These are phyloP conservation scores for Pithys albifrons DNA, from an alignment of 2,113 vertebrate species.

Conservation along the genomic window DNA sequence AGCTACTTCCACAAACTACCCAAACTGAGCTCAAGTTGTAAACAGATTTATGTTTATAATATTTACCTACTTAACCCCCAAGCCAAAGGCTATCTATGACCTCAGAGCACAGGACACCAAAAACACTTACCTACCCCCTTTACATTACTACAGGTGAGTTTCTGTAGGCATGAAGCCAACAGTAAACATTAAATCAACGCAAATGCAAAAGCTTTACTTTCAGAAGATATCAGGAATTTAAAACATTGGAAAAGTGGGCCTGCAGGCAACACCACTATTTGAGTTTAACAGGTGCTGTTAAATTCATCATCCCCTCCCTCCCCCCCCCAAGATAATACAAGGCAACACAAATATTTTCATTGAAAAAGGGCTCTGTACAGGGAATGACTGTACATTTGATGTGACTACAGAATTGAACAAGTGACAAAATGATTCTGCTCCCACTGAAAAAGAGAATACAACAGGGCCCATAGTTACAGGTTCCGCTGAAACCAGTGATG, in stretches of 20 bases:
- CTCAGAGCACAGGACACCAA: background rate
- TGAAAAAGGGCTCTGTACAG: constrained; percentile 22
- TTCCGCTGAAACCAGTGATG: constrained; percentile 38
- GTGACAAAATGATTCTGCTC: constrained; percentile 35
- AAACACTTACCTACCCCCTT: background rate
- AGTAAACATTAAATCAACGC: background rate
- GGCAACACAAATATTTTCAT: constrained; percentile 38
- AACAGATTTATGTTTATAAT: constrained; percentile 28
- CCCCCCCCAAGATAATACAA: constrained; percentile 22
- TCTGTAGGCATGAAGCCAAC: constrained; percentile 14
- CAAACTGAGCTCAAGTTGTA: background rate
- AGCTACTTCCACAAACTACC: background rate
- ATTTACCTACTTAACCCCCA: constrained; percentile 19
- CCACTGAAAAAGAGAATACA: constrained; percentile 23
- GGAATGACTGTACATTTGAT: constrained; percentile 25
- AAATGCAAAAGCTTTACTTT: background rate
- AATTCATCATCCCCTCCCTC: background rate
- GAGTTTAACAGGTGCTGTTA: background rate
- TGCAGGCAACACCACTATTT: background rate
- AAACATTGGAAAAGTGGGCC: constrained; percentile 10
- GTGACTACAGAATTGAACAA: background rate
- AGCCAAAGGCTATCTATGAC: constrained; percentile 12
- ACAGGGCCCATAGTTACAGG: background rate
- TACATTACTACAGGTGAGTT: background rate
- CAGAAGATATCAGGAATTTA: background rate